A percentile compares a stretch with the other conserved stretches of the same genome.
phyloP scores from a whole-genome alignment of 2,113 vertebrate genomes.

The Monarcha castaneiventris region DNA sequence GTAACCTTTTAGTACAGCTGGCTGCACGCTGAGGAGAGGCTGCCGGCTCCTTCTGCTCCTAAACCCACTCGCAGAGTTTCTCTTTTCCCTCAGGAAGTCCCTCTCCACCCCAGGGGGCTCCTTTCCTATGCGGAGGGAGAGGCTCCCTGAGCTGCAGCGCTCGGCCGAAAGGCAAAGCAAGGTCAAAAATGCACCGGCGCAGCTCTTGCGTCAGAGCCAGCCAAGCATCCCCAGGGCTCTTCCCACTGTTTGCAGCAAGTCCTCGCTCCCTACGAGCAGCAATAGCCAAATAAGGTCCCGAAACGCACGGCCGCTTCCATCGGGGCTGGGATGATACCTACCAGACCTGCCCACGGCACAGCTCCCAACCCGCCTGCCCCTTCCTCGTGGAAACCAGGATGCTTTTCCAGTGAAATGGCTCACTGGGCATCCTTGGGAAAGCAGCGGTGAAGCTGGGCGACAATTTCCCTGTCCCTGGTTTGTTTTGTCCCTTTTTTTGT shows the following conservation, averaged over 20 bases:
- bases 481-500: neutral
- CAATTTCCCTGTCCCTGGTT: neutral
- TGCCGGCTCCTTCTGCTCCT: neutral
- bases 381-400: neutral
- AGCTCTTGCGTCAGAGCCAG: constrained; percentile 73
- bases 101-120: neutral
- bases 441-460: accelerated
- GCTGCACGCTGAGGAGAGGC: neutral
- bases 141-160: neutral
- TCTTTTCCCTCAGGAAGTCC: neutral
- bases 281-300: constrained; percentile 80
- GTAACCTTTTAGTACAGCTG: neutral
- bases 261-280: constrained; percentile 43
- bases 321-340: constrained; percentile 64
- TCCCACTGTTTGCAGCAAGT: constrained; percentile 69
- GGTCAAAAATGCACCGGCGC: constrained; percentile 36
- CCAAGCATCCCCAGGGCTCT: constrained; percentile 65
- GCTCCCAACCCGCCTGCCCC: neutral
- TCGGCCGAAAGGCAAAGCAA: constrained; percentile 5
- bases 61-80: neutral
- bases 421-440: neutral
- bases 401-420: neutral
- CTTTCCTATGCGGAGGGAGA: neutral
- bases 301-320: constrained; percentile 45
- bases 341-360: constrained; percentile 47